Evolutionary conservation across 2,113 vertebrate species (phyloP), one percentile per base, ranked within the genome.

Genomic region (Grallaria varia): DNA sequence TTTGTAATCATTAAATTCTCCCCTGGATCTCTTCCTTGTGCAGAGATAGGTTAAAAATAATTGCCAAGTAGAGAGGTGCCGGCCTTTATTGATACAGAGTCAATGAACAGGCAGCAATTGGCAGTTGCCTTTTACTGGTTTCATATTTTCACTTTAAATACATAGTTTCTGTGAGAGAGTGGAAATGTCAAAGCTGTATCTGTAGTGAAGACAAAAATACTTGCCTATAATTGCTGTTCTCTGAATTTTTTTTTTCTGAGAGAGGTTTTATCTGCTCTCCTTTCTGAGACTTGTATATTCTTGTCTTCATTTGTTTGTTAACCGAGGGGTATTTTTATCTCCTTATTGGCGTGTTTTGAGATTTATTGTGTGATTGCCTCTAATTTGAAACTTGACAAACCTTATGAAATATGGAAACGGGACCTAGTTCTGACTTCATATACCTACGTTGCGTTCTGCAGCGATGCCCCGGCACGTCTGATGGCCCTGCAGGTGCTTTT

Each of bases 171-270:
- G 3, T 56, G 78, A 73, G 53, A 53, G 72, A 92, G 53, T 58
- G 58, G 45, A 85, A 89, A 87, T 95, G 87, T 91, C 84, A 95
- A 60, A 83, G 71, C 81, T 83, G 25, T 79, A 58, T 94, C 86
- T 91, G 59, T 82, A 84, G 78, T 25, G 68, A 92, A 90, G 76
- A 89, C 76, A 89, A 78, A 88, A 95, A 74, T 63, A 67, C 84
- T 94, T 93, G 58, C 49, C 87, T 89, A 33, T 84, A 87, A 83
- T 93, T 96, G 44, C 64, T 81, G 69, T 42, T 90, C 47, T 81
- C 69, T 40, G 60, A 64, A 53, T 35, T 8, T 49, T 33, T 35
- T 60, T 63, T 71, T 59, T 78, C 44, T 52, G n/a, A 23, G 31
- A 44, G 58, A 39, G 40, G 14, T 77, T 88, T 92, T 67, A 50